Base-by-base conservation (phyloP, 2,113 vertebrate genomes). In the Forbesichthys papilliferus region DNA sequence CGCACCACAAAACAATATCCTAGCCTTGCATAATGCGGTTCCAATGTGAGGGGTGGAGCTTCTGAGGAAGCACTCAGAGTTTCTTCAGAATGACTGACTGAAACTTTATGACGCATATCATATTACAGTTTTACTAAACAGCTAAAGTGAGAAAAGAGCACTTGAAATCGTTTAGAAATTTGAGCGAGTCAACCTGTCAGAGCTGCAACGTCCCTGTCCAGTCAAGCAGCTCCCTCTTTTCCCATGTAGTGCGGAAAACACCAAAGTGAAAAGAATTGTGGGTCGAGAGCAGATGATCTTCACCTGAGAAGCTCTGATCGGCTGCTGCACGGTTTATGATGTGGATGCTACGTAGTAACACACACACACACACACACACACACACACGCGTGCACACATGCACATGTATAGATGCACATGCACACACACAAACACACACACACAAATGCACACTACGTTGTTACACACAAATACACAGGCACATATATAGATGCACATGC, bases 151-250 rank as follows among this genome's bases (percentile, higher is more conserved):
- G 12, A 51, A 51, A 51, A 11, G 3, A 51, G 12, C 12, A 12
- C 48, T 13, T 51, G 0, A 13, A 12, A 11, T 10, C 9, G 33
- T 71, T 13, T 69, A 13, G 59, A 57, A 63, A 58, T 42, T 11
- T 48, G 42, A 77, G 48, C 69, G 64, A 47, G 10, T 42, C 5
- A 59, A 54, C 59, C 60, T 55, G 11, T 20, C 42, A 13, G 4
- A 61, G 61, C 51, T 52, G 16, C n/a, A 64, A 42, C 48, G 49
- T 69, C 71, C 53, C 69, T 85, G 70, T 82, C 75, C 74, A 68
- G 10, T 72, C 49, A 20, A 20, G 20, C 20, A 20, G 20, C 20
- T 20, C 20, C 2, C 20, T 20, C 20, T 1, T 55, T 68, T 74
- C 51, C 48, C 74, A 42, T 14, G 42, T 42, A 11, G n/a, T 14